phyloP scores from a whole-genome alignment of 1,140 invertebrate species.

The Augochlora pura region DNA sequence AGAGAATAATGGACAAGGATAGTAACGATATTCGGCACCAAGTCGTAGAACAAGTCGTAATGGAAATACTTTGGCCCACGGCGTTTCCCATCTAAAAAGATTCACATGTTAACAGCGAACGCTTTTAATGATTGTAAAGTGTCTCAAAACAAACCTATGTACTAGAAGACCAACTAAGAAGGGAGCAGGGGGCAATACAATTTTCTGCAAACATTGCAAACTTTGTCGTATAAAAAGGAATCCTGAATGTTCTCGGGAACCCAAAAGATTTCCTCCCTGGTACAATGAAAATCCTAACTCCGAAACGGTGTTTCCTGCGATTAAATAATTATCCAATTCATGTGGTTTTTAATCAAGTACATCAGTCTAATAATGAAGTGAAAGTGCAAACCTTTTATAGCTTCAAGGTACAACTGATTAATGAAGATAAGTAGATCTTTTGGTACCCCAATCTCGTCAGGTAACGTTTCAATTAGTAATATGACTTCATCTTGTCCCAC shows the following conservation, averaged over 20 bases:
- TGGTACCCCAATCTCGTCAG: conserved; percentile 86
- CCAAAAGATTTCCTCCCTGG: conserved; percentile 84
- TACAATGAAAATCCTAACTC: conserved; percentile 87
- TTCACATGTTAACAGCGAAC: too few species aligned
- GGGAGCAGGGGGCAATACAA: conserved; percentile 88
- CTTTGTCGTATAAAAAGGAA: conserved; percentile 92
- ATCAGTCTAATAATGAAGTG: background rate
- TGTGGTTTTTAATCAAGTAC: background rate
- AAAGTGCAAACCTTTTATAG: conserved; percentile 84
- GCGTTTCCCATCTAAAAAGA: conserved; percentile 87
- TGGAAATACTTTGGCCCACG: conserved; percentile 93
- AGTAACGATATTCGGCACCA: conserved; percentile 93
- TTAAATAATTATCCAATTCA: conserved; percentile 4
- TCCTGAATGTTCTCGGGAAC: conserved; percentile 90
- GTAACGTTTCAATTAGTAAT: conserved; percentile 88
- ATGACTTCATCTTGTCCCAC: conserved; percentile 94
- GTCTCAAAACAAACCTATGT: conserved; percentile 82
- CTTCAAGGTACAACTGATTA: conserved; percentile 88
- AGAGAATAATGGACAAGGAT: conserved; percentile 93
- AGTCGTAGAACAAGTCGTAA: conserved; percentile 88
- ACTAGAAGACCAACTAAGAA: conserved; percentile 91
- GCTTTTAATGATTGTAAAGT: too few species aligned
- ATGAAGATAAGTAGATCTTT: conserved; percentile 90
- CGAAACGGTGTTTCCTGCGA: conserved; percentile 85
- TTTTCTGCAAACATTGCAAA: conserved; percentile 91